A percentile compares a stretch with the other conserved stretches of the same genome.
Evolutionary conservation across 2,888 invertebrate species (phyloP).

Genomic region (Pandemis cinnamomeana): DNA sequence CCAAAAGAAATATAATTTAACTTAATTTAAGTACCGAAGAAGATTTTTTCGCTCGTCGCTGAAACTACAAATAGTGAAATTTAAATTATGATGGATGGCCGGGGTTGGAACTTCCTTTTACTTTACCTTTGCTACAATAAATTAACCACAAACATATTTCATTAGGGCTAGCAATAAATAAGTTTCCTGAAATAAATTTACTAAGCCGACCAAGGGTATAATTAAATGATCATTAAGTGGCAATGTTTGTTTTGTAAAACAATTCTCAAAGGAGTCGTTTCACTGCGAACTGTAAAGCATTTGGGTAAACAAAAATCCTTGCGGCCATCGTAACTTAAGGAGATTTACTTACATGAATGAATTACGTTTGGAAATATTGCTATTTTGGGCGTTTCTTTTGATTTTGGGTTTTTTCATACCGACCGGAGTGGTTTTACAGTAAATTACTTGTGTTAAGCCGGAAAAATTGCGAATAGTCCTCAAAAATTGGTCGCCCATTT

Average conservation of each 20-base stretch:
- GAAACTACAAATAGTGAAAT: neutral
- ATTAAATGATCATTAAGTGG: slow-evolving; percentile 53
- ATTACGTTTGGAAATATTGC: neutral
- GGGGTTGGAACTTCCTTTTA: neutral
- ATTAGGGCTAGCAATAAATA: slow-evolving; percentile 25
- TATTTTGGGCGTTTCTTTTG: neutral
- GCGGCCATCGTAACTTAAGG: neutral
- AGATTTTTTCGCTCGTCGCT: neutral
- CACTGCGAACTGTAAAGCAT: slow-evolving; percentile 35
- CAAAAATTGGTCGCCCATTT: neutral
- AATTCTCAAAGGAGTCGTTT: slow-evolving; percentile 50
- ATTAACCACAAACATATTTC: slow-evolving; percentile 18
- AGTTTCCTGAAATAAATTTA: slow-evolving; percentile 28
- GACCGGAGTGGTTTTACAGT: neutral
- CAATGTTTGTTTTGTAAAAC: slow-evolving; percentile 48
- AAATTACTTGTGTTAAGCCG: slow-evolving; percentile 24
- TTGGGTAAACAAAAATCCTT: slow-evolving; percentile 37
- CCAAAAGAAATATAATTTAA: too few species aligned
- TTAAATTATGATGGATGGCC: neutral
- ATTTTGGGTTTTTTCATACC: neutral
- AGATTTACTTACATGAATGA: slow-evolving; percentile 1
- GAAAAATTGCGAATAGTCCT: slow-evolving; percentile 1
- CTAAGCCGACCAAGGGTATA: slow-evolving; percentile 43
- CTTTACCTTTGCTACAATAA: neutral
- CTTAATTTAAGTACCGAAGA: neutral